These are phyloP conservation scores for Jacana jacana DNA, from an alignment of 2,113 vertebrate genomes.

Conservation along the genomic window DNA sequence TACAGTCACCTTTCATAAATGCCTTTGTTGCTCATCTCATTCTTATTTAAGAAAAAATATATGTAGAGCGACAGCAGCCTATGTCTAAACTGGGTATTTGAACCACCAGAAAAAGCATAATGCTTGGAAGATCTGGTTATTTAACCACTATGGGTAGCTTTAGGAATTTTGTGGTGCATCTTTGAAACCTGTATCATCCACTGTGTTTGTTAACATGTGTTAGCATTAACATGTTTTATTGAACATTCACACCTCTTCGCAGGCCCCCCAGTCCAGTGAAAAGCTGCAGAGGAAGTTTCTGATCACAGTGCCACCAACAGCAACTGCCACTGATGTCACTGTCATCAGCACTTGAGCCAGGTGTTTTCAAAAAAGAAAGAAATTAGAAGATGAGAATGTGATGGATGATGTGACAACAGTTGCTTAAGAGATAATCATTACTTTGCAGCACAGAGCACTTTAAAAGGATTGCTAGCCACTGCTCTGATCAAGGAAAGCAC, in stretches of 20 bases:
- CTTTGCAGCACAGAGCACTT: background rate
- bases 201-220: background rate
- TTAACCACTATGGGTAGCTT: background rate
- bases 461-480: slow-evolving; percentile 20
- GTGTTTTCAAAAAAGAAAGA: background rate
- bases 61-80: background rate
- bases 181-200: background rate
- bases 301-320: background rate
- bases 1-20: background rate
- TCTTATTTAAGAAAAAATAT: background rate
- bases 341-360: background rate
- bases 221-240: background rate
- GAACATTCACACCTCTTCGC: background rate
- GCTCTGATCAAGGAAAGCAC: slow-evolving; percentile 33
- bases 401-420: background rate
- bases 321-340: background rate
- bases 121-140: background rate
- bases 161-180: background rate
- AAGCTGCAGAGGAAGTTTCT: background rate
- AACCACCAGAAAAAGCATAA: background rate
- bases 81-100: background rate
- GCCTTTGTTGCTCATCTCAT: background rate
- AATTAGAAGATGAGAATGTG: background rate
- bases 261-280: background rate
- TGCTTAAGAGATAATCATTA: slow-evolving; percentile 5